Conservation (phyloP, 1,140 invertebrate species). For the Manduca sexta region DNA sequence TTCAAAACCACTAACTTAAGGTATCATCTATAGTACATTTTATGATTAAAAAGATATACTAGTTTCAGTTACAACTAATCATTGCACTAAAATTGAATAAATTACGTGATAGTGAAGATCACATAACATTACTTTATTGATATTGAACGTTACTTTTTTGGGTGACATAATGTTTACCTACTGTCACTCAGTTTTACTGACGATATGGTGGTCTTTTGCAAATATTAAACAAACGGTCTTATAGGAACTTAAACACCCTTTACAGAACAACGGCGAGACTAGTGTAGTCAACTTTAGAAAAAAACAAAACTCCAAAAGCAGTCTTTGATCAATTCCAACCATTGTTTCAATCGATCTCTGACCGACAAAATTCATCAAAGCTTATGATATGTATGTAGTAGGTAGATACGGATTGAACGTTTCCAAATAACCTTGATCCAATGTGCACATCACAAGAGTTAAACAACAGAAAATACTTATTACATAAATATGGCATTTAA, state of each 20-base stretch:
- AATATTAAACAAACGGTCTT: conserved; percentile 13
- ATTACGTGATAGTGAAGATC: conserved; percentile 61
- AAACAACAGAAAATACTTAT: conserved; percentile 52
- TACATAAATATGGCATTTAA: conserved; percentile 71
- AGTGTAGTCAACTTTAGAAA: conserved; percentile 17
- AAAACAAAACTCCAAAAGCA: conserved; percentile 45
- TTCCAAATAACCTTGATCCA: conserved; percentile 13
- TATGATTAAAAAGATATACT: conserved; percentile 50
- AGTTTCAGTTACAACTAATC: conserved; percentile 65
- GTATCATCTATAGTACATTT: conserved; percentile 52
- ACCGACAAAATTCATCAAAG: conserved; percentile 14
- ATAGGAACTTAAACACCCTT: conserved; percentile 36
- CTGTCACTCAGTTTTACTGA: conserved; percentile 32
- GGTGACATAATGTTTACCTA: conserved; percentile 22
- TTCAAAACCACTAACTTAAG: conserved; percentile 52
- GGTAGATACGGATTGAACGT: conserved; percentile 24
- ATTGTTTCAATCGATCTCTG: conserved; percentile 36
- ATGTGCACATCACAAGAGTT: conserved; percentile 31
- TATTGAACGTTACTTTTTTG: conserved; percentile 30
- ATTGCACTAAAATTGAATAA: conserved; percentile 72
- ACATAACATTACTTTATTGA: conserved; percentile 30
- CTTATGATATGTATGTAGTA: conserved; percentile 36
- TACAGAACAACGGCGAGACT: conserved; percentile 14
- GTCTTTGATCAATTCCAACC: conserved; percentile 69
- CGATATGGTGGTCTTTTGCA: conserved; percentile 11